Evolutionary conservation across 2,797 vertebrate genomes (phyloP).

Genomic region (Paedocypris micromegethes): DNA sequence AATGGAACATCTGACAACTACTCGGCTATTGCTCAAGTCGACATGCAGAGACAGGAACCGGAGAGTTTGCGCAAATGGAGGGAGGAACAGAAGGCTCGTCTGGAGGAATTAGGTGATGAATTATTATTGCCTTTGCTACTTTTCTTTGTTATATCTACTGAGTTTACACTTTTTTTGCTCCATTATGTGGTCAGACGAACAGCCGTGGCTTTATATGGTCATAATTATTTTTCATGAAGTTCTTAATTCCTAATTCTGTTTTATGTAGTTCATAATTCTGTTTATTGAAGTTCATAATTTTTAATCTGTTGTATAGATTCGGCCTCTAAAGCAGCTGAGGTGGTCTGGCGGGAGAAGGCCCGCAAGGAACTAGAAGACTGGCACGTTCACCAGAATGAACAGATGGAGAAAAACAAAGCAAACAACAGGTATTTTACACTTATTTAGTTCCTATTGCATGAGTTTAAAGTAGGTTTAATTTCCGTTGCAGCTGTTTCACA

Average conservation of each 20-base stretch:
- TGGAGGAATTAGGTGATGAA: conserved; percentile 85
- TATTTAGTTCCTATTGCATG: background rate
- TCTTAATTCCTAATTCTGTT: no score
- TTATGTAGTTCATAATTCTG: no score
- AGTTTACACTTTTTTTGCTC: background rate
- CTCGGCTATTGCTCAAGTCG: conserved; percentile 87
- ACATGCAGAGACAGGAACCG: conserved; percentile 90
- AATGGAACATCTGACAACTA: conserved; percentile 84
- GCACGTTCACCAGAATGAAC: conserved; percentile 91
- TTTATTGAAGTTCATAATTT: no score
- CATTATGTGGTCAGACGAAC: no score
- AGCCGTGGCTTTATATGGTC: no score
- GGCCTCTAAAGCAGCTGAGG: conserved; percentile 86
- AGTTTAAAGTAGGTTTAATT: background rate
- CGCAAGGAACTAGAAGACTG: conserved; percentile 96
- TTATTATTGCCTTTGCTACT: background rate
- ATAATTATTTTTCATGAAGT: no score
- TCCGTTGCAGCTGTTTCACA: background rate
- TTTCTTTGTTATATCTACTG: background rate
- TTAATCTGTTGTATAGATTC: conserved; percentile 68
- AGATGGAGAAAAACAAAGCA: conserved; percentile 94
- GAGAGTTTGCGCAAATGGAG: conserved; percentile 96
- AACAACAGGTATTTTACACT: conserved; percentile 81
- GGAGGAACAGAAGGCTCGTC: conserved; percentile 89
- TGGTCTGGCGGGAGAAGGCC: conserved; percentile 91